Conservation (phyloP, 2,797 vertebrate genomes). For the Dryobates pubescens region DNA sequence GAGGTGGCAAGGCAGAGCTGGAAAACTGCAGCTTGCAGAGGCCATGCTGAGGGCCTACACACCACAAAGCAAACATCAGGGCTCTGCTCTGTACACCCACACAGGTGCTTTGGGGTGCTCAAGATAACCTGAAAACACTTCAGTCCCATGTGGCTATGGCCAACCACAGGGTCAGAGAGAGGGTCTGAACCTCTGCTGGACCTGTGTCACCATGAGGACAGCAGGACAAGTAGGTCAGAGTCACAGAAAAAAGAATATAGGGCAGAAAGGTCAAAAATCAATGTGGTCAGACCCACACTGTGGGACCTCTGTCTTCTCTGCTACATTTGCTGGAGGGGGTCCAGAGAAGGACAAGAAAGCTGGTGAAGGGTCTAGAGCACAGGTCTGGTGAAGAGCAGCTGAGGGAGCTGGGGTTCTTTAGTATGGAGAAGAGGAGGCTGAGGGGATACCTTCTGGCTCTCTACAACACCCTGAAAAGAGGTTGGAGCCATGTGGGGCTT, state of each 20-base stretch:
- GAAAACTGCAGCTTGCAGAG: neutral
- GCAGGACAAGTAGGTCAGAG: neutral
- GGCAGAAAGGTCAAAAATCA: neutral
- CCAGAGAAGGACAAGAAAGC: neutral
- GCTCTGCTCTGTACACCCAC: neutral
- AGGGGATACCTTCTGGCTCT: neutral
- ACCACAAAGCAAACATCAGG: neutral
- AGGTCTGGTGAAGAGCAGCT: neutral
- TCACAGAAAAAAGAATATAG: neutral
- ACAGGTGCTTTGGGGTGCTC: neutral
- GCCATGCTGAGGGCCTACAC: neutral
- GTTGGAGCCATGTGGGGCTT: neutral
- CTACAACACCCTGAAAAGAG: neutral
- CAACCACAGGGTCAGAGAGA: neutral
- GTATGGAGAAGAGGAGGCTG: neutral
- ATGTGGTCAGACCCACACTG: neutral
- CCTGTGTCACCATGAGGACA: neutral
- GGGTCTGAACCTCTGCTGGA: neutral
- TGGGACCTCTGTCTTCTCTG: neutral
- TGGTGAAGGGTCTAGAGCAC: neutral
- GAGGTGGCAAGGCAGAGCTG: neutral
- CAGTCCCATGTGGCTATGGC: accelerated
- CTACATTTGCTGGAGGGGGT: neutral
- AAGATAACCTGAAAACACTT: neutral
- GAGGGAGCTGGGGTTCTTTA: neutral